Evolutionary conservation across 1,140 invertebrate species (phyloP), one percentile per base, ranked within the genome.

Genomic region (Cecropterus lyciades): DNA sequence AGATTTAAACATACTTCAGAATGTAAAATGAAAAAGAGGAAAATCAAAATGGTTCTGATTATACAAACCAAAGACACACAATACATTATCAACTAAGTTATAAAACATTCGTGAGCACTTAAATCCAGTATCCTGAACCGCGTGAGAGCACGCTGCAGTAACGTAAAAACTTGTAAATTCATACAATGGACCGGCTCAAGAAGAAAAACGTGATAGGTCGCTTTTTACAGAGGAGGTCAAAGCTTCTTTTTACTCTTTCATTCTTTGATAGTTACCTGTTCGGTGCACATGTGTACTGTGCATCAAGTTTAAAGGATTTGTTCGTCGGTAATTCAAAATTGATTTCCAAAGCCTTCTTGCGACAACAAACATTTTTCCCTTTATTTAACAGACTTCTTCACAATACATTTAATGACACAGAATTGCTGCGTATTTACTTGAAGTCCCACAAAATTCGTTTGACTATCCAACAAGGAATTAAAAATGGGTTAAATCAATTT

Each of bases 171-270:
- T 51, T 24, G 20, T 51, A 51, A 5, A 16, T 24, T 27, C 11
- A 27, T 10, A 51, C 48, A 51, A 51, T 27, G 20, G 48, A 27
- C 48, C 48, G 48, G 48, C 20, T 51, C 20, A 14, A 51, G 48
- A 4, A 20, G 20, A 51, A 51, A 11, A 27, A 51, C 48, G 48
- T 51, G 48, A 51, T 51, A 51, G 20, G 48, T 51, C 20, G 27
- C 37, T 27, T 51, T 24, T 27, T 24, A 51, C 27, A 51, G 10
- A 51, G 20, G 48, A 51, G 20, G 48, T 14, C 20, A 51, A 27
- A 27, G 24, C 17, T 3, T 27, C n/a, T 51, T 51, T 10, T 13
- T 13, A 10, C 3, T 4, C 13, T 1, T 51, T 51, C 1, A 4
- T 27, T 27, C 37, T 11, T n/a, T 40, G 5, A 27, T 24, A 3